A percentile compares a stretch with the other conserved stretches of the same genome.
Conservation (phyloP, 2,797 vertebrate species). For the Lutjanus argentimaculatus region DNA sequence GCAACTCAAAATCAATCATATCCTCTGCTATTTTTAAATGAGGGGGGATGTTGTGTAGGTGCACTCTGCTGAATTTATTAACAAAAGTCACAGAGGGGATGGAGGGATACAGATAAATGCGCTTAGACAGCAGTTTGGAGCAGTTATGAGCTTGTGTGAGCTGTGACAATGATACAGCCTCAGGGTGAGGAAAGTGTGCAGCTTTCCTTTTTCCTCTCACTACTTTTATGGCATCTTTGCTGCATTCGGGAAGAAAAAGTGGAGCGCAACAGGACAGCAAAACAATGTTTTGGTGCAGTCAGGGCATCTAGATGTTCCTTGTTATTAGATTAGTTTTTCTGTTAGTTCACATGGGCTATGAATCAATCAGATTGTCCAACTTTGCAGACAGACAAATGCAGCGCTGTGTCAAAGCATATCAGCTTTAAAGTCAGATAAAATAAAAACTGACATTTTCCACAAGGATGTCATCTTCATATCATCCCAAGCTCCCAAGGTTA, state of each 20-base stretch:
- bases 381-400: neutral
- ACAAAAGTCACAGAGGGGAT: conserved; percentile 8
- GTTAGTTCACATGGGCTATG: neutral
- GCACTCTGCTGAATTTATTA: conserved; percentile 46
- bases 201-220: conserved; percentile 20
- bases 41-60: conserved; percentile 48
- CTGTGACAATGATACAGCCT: conserved; percentile 10
- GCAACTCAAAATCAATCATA: conserved; percentile 74
- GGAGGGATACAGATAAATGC: neutral
- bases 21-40: conserved; percentile 72
- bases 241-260: neutral
- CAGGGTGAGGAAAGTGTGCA: conserved; percentile 10
- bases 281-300: neutral
- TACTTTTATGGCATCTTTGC: conserved; percentile 33
- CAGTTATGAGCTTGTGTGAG: neutral
- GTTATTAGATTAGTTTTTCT: neutral
- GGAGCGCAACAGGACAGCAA: conserved; percentile 10
- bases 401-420: neutral
- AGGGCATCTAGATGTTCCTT: neutral
- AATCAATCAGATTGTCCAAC: neutral
- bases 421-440: neutral
- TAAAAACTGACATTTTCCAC: neutral
- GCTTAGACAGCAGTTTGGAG: conserved; percentile 13
- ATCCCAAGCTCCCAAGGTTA: neutral
- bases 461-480: neutral